Evolutionary conservation across 1,140 invertebrate genomes (phyloP).

Genomic region (Drosophila equinoxialis): DNA sequence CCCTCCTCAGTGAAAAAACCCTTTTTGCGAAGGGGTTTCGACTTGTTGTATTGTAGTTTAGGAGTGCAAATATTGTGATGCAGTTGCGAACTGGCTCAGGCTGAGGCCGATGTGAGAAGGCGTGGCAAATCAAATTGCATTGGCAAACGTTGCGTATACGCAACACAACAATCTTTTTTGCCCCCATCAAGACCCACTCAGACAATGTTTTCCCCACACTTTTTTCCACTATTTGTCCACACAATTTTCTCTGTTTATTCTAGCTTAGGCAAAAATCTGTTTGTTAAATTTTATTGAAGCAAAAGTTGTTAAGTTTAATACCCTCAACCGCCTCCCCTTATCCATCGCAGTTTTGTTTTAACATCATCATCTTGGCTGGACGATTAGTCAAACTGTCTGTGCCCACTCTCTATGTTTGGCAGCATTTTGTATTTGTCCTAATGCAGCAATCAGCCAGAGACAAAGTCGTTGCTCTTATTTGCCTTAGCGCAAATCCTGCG

Average conservation of each 20-base stretch:
- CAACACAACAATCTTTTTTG: slow-evolving; percentile 50
- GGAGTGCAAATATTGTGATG: slow-evolving; percentile 68
- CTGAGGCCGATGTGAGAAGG: slow-evolving; percentile 29
- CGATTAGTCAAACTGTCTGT: slow-evolving; percentile 61
- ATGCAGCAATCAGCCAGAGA: slow-evolving; percentile 68
- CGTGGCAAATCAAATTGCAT: slow-evolving; percentile 72
- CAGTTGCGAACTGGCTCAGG: slow-evolving; percentile 38
- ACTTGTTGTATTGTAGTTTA: slow-evolving; percentile 69
- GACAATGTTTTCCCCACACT: slow-evolving; percentile 18
- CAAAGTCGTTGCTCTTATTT: slow-evolving; percentile 49
- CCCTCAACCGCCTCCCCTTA: not conserved
- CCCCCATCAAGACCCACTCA: not conserved
- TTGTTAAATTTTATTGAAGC: slow-evolving; percentile 60
- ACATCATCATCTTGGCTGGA: slow-evolving; percentile 44
- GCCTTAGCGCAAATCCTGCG: slow-evolving; percentile 69
- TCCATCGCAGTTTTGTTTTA: no score
- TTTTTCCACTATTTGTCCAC: slow-evolving; percentile 65
- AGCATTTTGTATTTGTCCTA: slow-evolving; percentile 55
- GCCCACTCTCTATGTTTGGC: not conserved
- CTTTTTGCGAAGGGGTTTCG: slow-evolving; percentile 10
- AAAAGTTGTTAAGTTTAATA: slow-evolving; percentile 46
- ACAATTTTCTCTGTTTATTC: slow-evolving; percentile 70
- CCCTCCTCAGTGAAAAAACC: not conserved
- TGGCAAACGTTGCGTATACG: slow-evolving; percentile 77
- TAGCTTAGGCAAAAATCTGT: slow-evolving; percentile 46